Percentiles rank a stretch among this genome's conserved stretches.
These are phyloP conservation scores for Patagioenas fasciata DNA, from an alignment of 2,113 vertebrate genomes.

Conservation along the genomic window DNA sequence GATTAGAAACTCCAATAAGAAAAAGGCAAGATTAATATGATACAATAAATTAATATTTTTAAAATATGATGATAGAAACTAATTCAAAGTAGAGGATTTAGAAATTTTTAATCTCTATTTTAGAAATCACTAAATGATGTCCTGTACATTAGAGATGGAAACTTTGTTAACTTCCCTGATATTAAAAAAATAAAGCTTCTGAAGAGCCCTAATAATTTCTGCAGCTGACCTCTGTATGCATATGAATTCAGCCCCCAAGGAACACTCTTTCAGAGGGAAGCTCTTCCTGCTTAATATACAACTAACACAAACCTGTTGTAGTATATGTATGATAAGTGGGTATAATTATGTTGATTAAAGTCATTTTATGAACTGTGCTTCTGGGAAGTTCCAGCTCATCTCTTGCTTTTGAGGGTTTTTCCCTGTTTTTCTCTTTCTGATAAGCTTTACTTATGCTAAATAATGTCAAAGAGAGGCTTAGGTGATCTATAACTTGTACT, in stretches of 20 bases:
- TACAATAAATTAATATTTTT: not conserved
- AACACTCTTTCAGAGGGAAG: not conserved
- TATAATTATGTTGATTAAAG: not conserved
- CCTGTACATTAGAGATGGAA: not conserved
- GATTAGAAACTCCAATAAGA: not conserved
- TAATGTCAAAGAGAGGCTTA: not conserved
- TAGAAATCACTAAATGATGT: not conserved
- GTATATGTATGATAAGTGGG: not conserved
- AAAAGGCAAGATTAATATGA: not conserved
- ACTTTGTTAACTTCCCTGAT: not conserved
- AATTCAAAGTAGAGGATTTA: not conserved
- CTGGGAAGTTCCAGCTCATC: not conserved
- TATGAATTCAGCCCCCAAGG: not conserved
- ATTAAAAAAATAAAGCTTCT: not conserved
- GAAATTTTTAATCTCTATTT: not conserved
- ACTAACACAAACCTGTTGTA: not conserved
- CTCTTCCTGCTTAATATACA: not conserved
- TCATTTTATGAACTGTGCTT: not conserved
- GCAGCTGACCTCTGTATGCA: not conserved
- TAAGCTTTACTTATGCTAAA: not conserved
- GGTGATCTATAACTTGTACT: not conserved
- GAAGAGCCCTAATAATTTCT: not conserved
- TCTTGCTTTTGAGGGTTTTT: not conserved
- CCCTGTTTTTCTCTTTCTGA: not conserved
- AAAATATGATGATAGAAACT: not conserved